Evolutionary conservation across 2,113 vertebrate species (phyloP), one percentile per base, ranked within the genome.

Genomic region (Numenius arquata): DNA sequence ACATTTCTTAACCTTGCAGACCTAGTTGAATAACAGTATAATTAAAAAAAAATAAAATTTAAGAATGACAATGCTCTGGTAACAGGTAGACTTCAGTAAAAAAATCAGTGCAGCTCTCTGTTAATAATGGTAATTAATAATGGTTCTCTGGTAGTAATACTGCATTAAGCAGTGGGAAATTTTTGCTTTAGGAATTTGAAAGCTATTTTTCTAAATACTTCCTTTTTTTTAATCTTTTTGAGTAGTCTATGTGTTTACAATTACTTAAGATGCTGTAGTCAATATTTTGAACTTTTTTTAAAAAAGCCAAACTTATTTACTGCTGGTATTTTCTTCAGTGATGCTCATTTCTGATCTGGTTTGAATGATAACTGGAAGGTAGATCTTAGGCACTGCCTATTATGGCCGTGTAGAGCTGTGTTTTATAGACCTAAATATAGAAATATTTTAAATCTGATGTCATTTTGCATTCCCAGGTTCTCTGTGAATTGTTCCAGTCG

Each of bases 401-500:
- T 93, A 13, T 41, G 36, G 29, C 47, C 62, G 12, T 47, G 3
- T 68, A 73, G 58, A 76, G 38, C 15, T 86, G 2, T 76, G 27
- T 56, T 89, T 85, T 86, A 83, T 59, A 56, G 45, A 58, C 48
- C 36, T 81, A 90, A 85, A 71, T 77, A 72, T 14, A 83, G 77
- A 91, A 94, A 71, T 93, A 71, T 30, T 87, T 90, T 23, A 45
- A 63, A 53, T 76, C 27, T 85, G 73, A 48, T 93, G 48, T 74
- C 26, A 92, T 96, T 43, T 96, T 97, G 25, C 70, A 34, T 96
- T 96, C 90, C 43, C 95, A 99, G 99, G 99, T 99, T 96, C 98
- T 99, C 36, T 99, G 99, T 97, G 99, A 99, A 97, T 98, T 99
- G 74, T 99, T 99, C 97, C 99, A 99, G 97, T 99, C 99, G 14